Conservation (phyloP, 2,113 vertebrate genomes). For the Zeus faber region DNA sequence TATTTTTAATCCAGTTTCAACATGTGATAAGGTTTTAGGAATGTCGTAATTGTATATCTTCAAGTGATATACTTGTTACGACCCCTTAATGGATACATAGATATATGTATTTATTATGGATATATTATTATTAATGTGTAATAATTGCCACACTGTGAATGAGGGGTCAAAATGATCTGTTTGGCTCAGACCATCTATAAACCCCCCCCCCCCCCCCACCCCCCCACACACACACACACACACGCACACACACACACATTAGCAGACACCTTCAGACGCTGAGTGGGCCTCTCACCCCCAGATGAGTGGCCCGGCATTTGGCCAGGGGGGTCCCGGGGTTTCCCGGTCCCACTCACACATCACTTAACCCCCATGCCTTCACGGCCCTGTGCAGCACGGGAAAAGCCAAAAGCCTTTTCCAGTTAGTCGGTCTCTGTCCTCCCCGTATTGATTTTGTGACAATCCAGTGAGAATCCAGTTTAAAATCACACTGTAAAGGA, state of each 20-base stretch:
- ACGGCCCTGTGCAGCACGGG: constrained; percentile 56
- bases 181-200: too few relatives aligned
- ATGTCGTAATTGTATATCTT: too few relatives aligned
- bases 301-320: constrained; percentile 55
- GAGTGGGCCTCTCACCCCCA: constrained; percentile 12
- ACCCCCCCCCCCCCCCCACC: background rate
- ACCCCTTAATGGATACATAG: too few relatives aligned
- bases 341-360: constrained; percentile 77
- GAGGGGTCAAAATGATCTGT: too few relatives aligned
- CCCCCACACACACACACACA: constrained; percentile 7
- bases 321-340: constrained; percentile 35
- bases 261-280: constrained; percentile 4
- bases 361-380: constrained; percentile 83
- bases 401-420: constrained; percentile 69
- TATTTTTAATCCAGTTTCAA: too few relatives aligned
- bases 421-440: constrained; percentile 69
- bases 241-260: constrained; percentile 19
- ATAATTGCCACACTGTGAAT: too few relatives aligned
- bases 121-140: too few relatives aligned
- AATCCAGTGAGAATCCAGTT: constrained; percentile 83
- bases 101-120: too few relatives aligned
- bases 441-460: constrained; percentile 91
- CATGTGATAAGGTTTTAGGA: too few relatives aligned
- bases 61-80: too few relatives aligned
- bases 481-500: constrained; percentile 62